Evolutionary conservation across 2,797 vertebrate genomes (phyloP).

Genomic region (Salarias fasciatus): DNA sequence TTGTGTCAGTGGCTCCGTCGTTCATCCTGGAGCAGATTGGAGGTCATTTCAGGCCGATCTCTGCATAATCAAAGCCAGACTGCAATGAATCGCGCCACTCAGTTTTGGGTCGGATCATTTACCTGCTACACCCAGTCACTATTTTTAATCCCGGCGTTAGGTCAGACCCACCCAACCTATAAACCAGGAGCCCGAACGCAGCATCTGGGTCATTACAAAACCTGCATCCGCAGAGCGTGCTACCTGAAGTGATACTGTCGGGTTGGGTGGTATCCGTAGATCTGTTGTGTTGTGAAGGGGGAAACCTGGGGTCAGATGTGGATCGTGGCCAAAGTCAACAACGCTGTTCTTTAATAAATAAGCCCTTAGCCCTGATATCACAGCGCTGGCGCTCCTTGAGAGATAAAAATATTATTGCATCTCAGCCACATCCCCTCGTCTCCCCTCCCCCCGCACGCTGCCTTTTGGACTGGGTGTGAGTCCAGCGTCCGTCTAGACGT

Average conservation of each 20-base stretch:
- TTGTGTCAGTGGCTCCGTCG: no score
- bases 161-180: no score
- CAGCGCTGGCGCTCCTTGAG: constrained; percentile 47
- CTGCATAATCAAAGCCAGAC: no score
- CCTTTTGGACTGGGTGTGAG: constrained; percentile 72
- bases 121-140: no score
- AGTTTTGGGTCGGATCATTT: no score
- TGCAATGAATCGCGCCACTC: no score
- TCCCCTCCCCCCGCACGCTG: constrained; percentile 40
- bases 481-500: constrained; percentile 80
- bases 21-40: no score
- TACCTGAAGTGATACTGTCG: constrained; percentile 13
- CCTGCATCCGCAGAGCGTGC: no score
- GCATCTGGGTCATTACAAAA: no score
- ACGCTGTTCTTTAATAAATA: constrained; percentile 51
- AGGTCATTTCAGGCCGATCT: no score
- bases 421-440: constrained; percentile 4
- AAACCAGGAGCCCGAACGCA: no score
- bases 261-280: constrained; percentile 27
- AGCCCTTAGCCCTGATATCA: constrained; percentile 62
- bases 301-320: constrained; percentile 35
- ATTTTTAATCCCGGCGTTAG: no score
- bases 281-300: constrained; percentile 14
- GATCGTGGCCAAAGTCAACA: constrained; percentile 60
- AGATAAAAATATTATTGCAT: constrained; percentile 66